Percentiles rank a stretch among this genome's conserved stretches.
These are phyloP conservation scores for Holcopasites calliopsidis DNA, from an alignment of 1,140 invertebrate species.

Conservation along the genomic window DNA sequence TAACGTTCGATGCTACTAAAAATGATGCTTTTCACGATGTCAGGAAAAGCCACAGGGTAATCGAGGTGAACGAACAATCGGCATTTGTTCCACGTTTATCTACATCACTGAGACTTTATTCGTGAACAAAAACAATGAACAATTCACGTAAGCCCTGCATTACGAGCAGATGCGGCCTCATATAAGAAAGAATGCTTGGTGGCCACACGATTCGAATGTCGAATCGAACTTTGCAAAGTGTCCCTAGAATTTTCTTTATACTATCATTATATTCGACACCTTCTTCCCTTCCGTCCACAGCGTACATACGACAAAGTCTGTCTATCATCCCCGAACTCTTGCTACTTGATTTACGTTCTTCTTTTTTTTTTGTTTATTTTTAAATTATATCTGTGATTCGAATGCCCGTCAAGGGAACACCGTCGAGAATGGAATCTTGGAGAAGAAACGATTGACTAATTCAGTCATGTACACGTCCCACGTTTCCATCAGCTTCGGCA, in stretches of 20 bases:
- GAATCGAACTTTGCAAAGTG: background rate
- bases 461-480: constrained; percentile 77
- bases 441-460: constrained; percentile 69
- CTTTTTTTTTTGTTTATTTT: background rate
- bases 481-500: constrained; percentile 78
- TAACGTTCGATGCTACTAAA: no score
- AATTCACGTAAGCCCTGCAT: background rate
- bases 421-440: constrained; percentile 71
- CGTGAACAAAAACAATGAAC: constrained; percentile 11
- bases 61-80: background rate
- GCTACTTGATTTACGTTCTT: background rate
- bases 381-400: background rate
- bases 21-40: no score
- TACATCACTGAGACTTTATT: background rate
- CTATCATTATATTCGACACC: background rate
- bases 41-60: no score
- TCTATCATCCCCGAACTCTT: no score
- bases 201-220: background rate
- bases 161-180: background rate
- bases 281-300: background rate
- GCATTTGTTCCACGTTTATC: constrained; percentile 13
- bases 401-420: constrained; percentile 70
- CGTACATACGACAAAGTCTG: no score
- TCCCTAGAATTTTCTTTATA: background rate
- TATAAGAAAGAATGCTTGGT: background rate